Evolutionary conservation across 1,140 invertebrate genomes (phyloP), one percentile per base, ranked within the genome.

Genomic region (Caenorhabditis elegans): DNA sequence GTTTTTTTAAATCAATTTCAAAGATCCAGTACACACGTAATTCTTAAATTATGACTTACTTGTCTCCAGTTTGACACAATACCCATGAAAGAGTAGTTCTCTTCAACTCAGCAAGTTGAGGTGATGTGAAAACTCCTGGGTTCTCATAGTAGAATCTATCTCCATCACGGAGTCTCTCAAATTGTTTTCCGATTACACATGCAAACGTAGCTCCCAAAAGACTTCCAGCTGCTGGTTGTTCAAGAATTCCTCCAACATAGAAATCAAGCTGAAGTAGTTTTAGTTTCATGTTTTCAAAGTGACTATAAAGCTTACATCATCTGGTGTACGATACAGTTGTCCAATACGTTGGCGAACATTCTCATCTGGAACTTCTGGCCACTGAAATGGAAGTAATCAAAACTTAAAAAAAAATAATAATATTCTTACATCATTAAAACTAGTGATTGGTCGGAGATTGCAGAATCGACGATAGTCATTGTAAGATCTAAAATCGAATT

Each of bases 131-230:
- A 0, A 93, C 92, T 0, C 93, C 92, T 1, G 94, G 93, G 91
- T 94, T 96, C 91, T 98, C 96, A 89, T 97, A 97, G 93, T 94
- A 99, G 89, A 98, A 96, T 85, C 88, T 90, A 36, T 92, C 91
- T 46, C 91, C 92, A 43, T 90, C 82, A 80, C 95, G 93, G 31
- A 95, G 91, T 88, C 95, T 94, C 80, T 94, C 91, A 91, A 97
- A 96, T 91, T 97, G 95, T 82, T 95, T 95, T 31, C 94, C 95
- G 83, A 98, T 94, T 79, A 98, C 95, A 88, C 96, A 98, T 28
- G 95, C 95, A 89, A 97, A 95, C 0, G 96, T 97, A 0, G 96
- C 95, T 10, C 96, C 96, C 0, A 97, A 94, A 0, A 97, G 90
- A 13, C 95, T 95, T 15, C 95, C 95, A 2, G 92, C 92, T 2